A percentile compares a stretch with the other conserved stretches of the same genome.
Evolutionary conservation across 1,140 invertebrate genomes (phyloP).

Genomic region (Ephestia elutella): DNA sequence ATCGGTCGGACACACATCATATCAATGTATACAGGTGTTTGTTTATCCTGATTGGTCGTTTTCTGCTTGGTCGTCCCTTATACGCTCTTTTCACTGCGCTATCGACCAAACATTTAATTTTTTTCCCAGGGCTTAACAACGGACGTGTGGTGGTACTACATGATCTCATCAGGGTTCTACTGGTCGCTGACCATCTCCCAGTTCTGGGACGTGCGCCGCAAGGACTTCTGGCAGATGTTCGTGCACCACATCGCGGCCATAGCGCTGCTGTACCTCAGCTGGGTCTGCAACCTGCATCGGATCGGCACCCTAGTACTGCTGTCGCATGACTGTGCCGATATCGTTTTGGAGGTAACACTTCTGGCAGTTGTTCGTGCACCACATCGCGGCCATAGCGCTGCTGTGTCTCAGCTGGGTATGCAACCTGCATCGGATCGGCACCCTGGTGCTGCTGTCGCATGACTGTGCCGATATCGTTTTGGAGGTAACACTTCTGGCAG

Average conservation of each 20-base stretch:
- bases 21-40: too few species aligned
- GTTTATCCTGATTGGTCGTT: too few species aligned
- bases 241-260: slow-evolving; percentile 96
- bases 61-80: too few species aligned
- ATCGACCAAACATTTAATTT: too few species aligned
- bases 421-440: slow-evolving; percentile 94
- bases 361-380: slow-evolving; percentile 98
- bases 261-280: slow-evolving; percentile 91
- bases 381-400: slow-evolving; percentile 92
- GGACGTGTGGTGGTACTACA: slow-evolving; percentile 97
- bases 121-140: slow-evolving; percentile 76
- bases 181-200: slow-evolving; percentile 94
- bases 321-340: slow-evolving; percentile 96
- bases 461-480: slow-evolving; percentile 97
- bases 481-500: slow-evolving; percentile 93
- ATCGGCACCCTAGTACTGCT: slow-evolving; percentile 94
- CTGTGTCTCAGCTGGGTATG: slow-evolving; percentile 95
- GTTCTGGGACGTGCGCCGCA: slow-evolving; percentile 93
- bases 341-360: slow-evolving; percentile 93
- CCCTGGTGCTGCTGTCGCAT: slow-evolving; percentile 92
- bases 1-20: too few species aligned
- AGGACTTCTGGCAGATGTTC: slow-evolving; percentile 99
- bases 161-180: slow-evolving; percentile 96
- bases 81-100: too few species aligned
- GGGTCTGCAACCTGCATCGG: slow-evolving; percentile 94